Conservation (phyloP, 2,888 invertebrate genomes). For the Aethes cnicana region DNA sequence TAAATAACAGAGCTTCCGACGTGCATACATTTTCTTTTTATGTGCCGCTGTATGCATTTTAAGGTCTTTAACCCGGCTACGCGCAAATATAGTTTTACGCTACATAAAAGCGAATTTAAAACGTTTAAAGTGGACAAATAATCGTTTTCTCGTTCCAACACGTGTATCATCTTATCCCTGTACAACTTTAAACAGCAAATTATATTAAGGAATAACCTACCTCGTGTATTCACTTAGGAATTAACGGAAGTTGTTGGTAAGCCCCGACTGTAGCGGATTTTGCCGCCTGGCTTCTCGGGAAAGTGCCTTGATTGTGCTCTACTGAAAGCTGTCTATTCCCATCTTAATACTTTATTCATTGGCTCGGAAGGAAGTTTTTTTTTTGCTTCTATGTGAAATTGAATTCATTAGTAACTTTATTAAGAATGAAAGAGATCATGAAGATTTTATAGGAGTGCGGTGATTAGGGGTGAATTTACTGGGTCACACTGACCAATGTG, state of each 20-base stretch:
- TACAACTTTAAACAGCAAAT: background rate
- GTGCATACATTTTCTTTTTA: conserved; percentile 3
- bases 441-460: conserved; percentile 7
- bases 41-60: background rate
- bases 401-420: background rate
- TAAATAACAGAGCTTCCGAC: background rate
- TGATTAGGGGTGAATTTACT: conserved; percentile 49
- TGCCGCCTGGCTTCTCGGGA: background rate
- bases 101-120: no score
- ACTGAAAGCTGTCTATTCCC: background rate
- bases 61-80: background rate
- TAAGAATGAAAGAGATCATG: conserved; percentile 11
- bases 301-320: conserved; percentile 4
- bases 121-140: no score
- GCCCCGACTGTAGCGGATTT: conserved; percentile 4
- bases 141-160: background rate
- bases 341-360: conserved; percentile 5
- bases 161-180: conserved; percentile 1
- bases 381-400: no score
- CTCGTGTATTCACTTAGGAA: conserved; percentile 3
- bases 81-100: background rate
- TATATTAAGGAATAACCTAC: conserved; percentile 13
- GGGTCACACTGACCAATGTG: conserved; percentile 56
- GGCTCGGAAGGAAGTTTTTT: no score
- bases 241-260: conserved; percentile 12